Evolutionary conservation across 2,113 vertebrate genomes (phyloP), one percentile per base, ranked within the genome.

Genomic region (Gallinago jamesoni): DNA sequence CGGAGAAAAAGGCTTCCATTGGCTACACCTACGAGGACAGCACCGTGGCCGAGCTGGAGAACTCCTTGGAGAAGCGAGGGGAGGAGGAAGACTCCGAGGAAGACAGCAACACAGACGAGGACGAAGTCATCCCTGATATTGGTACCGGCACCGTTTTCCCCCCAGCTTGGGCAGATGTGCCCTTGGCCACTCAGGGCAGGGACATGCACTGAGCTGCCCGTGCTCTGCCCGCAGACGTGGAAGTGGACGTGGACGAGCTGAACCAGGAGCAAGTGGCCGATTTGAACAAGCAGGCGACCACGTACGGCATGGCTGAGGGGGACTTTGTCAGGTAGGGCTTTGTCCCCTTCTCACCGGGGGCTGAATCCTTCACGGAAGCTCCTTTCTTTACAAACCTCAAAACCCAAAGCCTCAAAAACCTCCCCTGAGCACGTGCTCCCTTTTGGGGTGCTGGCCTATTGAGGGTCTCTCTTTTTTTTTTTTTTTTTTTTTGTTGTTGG

Each of bases 11-110:
- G 75, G 99, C 98, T 2, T 98, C 99, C 25, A 99, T 99, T 3
- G 99, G 99, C 31, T 99, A 99, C 96, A 99, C 99, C 0, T 99
- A 99, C 1, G 99, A 99, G 90, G 99, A 99, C 97, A 99, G 99
- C 97, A 99, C 99, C 0, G 99, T 99, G 95, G 97, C 98, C 0
- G 99, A 99, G 92, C 97, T 99, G 0, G 99, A 99, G 6, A 98
- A 97, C 12, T 97, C 92, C 28, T 88, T 97, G 3, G 99, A 99
- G 63, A 99, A 99, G 15, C 72, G 96, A 0, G 97, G 97, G 2
- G 99, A 99, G 6, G 99, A 99, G 37, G 99, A 99, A 1, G 98
- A 99, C 30, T 99, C 99, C 0, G 99, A 99, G 95, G 98, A 98
- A 30, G 99, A 99, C 90, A 99, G 99, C 93, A 99, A 99, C 96